phyloP scores from a whole-genome alignment of 2,797 vertebrate genomes.

The Darevskia mixta region DNA sequence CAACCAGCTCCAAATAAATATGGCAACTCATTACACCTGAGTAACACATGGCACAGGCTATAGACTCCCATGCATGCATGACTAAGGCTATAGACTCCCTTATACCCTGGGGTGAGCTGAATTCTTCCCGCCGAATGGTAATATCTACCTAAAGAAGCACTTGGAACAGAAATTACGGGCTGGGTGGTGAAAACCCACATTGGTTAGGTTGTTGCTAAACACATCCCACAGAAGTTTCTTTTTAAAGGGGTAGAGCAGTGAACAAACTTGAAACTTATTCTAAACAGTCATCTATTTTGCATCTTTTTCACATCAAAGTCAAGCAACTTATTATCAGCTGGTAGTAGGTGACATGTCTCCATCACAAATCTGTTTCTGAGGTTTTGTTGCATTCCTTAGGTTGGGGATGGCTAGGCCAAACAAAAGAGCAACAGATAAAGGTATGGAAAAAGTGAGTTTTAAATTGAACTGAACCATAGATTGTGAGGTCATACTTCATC shows the following conservation, averaged over 20 bases:
- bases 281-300: neutral
- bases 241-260: neutral
- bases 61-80: no score
- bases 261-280: neutral
- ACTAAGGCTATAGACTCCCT: no score
- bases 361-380: conserved; percentile 59
- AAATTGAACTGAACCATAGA: conserved; percentile 20
- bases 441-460: conserved; percentile 31
- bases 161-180: neutral
- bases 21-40: no score
- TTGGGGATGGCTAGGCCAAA: conserved; percentile 29
- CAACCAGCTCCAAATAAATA: no score
- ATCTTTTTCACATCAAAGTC: neutral
- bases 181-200: neutral
- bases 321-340: conserved; percentile 58
- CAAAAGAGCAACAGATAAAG: conserved; percentile 35
- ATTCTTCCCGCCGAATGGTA: neutral
- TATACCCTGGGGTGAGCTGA: no score
- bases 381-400: conserved; percentile 41
- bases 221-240: neutral
- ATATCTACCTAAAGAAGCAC: neutral
- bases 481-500: conserved; percentile 60
- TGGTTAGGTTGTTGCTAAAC: neutral
- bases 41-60: no score
- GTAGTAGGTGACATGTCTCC: conserved; percentile 65